Evolutionary conservation across 2,888 invertebrate genomes (phyloP).

Genomic region (Sinohyriopsis cumingii): DNA sequence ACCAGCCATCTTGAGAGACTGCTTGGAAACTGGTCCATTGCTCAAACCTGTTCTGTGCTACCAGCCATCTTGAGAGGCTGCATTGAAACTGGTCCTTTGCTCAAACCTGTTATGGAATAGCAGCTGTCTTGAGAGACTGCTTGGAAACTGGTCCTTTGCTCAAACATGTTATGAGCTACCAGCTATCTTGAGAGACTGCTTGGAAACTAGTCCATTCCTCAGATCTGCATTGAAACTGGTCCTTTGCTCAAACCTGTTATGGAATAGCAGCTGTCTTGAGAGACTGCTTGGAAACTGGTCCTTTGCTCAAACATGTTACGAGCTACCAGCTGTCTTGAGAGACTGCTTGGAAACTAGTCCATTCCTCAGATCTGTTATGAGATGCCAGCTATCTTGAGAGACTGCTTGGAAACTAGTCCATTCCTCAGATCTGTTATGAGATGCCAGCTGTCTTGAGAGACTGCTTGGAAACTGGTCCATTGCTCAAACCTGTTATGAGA

Average conservation of each 20-base stretch:
- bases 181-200: neutral
- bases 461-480: neutral
- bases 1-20: too few relatives aligned
- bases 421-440: neutral
- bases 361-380: neutral
- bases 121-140: too few relatives aligned
- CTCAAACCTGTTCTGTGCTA: neutral
- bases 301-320: neutral
- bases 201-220: neutral
- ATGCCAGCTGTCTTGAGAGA: constrained; percentile 1
- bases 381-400: too few relatives aligned
- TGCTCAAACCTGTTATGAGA: neutral
- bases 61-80: constrained; percentile 1
- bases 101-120: neutral
- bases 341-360: neutral
- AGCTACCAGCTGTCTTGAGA: constrained; percentile 2
- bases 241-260: too few relatives aligned
- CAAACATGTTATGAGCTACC: constrained; percentile 1
- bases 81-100: neutral
- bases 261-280: too few relatives aligned
- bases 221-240: too few relatives aligned
- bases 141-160: neutral
- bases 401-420: too few relatives aligned
- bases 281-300: too few relatives aligned
- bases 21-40: neutral